Base-by-base conservation (phyloP, 2,888 invertebrate species). In the Xylocampa areola region DNA sequence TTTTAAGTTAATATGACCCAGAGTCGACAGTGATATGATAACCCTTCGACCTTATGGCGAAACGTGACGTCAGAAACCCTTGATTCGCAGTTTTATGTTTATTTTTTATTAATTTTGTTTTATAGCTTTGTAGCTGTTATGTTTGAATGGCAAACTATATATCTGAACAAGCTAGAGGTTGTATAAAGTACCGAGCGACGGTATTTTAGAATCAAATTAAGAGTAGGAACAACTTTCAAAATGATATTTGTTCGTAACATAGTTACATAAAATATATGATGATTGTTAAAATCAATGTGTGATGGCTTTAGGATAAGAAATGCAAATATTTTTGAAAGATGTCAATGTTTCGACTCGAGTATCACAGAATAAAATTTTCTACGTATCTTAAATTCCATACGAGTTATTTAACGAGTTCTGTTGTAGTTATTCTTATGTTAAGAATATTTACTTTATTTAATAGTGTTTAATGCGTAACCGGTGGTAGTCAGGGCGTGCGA, bases 381-480 rank as follows among this genome's bases (percentile, higher is more conserved):
- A 68, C 53, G 58, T 73, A 75, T 75, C 66, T 63, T 72, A 64
- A 75, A 82, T 84, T 86, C 84, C 88, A 86, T 51, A 81, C 81
- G 84, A 85, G 79, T 78, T 82, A 21, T 37, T 72, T 47, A 39
- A 49, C 43, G 23, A 43, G 33, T 50, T 63, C 76, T 86, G 82
- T 88, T 90, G 84, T 89, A 91, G 89, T 89, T 90, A 90, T 91
- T 91, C 90, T 91, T 91, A 91, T 89, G 90, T 92, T 91, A 91
- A 91, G 91, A 89, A 90, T 91, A 90, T 89, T 85, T 82, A 82
- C 84, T 80, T 87, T 83, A 82, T 86, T 86, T 80, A 80, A 79
- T 84, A 85, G 80, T 80, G 73, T 79, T 68, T 77, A 74, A 73
- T 63, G 81, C 74, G 81, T 84, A 80, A 79, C 73, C 76, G 81